Evolutionary conservation across 2,888 invertebrate genomes (phyloP), one percentile per base, ranked within the genome.

Genomic region (Alviniconcha strummeri): DNA sequence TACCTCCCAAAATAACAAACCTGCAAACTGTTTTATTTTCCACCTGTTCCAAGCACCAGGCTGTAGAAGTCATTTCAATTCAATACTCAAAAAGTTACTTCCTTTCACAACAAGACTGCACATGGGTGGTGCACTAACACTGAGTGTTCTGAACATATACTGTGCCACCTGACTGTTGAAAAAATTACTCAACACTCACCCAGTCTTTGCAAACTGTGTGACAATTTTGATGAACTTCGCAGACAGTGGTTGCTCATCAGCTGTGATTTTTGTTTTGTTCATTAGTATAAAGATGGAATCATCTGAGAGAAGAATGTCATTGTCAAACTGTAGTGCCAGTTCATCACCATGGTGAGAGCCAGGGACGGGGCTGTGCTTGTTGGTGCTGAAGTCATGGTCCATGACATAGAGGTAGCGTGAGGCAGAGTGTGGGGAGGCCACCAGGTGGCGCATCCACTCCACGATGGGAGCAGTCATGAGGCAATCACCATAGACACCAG

Each of bases 271-370:
- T 5, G 79, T 67, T 36, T 64, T 79, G 79, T 67, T 67, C 5
- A 67, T 9, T 15, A 54, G 5, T 1, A 8, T 13, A n/a, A 76
- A 55, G 19, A 69, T 9, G 19, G 64, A 60, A n/a, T 64, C 55
- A 5, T 76, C 55, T 6, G 76, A 36, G 56, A 56, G 52, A 7
- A 7, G 17, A 13, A 6, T 4, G 13, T 57, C 56, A 6, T 60
- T 11, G 56, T 82, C 82, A 54, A 82, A 82, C 69, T 75, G 54
- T n/a, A 76, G 7, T 7, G 76, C 15, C 9, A 82, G 55, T n/a
- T 82, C 82, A 52, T 82, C 82, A 4, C 52, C 82, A 55, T 82
- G 82, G 67, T 82, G 82, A n/a, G 67, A 57, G 11, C 82, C 82
- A 6, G 67, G 82, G 52, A 55, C 8, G 36, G 36, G 64, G 54